Evolutionary conservation across 2,797 vertebrate species (phyloP), one percentile per base, ranked within the genome.

Genomic region (Urocyon cinereoargenteus): DNA sequence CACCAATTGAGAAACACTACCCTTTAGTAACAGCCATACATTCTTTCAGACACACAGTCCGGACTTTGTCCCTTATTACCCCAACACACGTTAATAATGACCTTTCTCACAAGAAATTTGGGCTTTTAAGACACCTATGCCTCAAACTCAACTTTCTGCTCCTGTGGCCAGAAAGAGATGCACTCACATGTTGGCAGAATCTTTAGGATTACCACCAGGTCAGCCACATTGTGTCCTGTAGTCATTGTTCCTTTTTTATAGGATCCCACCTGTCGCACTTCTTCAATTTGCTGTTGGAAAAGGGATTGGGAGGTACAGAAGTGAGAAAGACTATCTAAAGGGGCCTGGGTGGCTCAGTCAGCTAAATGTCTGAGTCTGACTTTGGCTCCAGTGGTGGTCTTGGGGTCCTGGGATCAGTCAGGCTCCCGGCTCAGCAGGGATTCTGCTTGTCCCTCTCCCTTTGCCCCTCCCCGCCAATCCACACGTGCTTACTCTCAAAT

Each of bases 201-300:
- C 98, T 99, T 99, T 7, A 99, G 99, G 94, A 99, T 99, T 24
- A 99, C 99, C 0, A 99, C 99, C 86, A 99, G 98, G 81, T 99
- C 99, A 0, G 99, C 99, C 61, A 99, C 99, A 0, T 99, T 99
- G 98, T 99, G 99, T 91, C 99, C 99, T 0, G 99, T 99, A 0
- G 99, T 99, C 99, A 99, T 99, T 14, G 99, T 99, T 4, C 99
- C 99, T 96, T 99, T 99, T 99, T 99, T 99, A 98, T 99, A 99
- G 3, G 99, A 99, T 28, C 99, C 99, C 12, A 99, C 99, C 97
- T 99, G 99, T 84, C 99, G 99, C 49, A 99, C 99, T 97, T 99
- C 99, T 97, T 99, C 99, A 8, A 99, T 99, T 99, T 99, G 99
- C 99, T 99, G 98, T 98, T 98, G 0, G 28, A 82, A 45, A 13